Percentiles rank a stretch among this genome's conserved stretches.
phyloP scores from a whole-genome alignment of 2,113 vertebrate genomes.

The Raja brachyura region DNA sequence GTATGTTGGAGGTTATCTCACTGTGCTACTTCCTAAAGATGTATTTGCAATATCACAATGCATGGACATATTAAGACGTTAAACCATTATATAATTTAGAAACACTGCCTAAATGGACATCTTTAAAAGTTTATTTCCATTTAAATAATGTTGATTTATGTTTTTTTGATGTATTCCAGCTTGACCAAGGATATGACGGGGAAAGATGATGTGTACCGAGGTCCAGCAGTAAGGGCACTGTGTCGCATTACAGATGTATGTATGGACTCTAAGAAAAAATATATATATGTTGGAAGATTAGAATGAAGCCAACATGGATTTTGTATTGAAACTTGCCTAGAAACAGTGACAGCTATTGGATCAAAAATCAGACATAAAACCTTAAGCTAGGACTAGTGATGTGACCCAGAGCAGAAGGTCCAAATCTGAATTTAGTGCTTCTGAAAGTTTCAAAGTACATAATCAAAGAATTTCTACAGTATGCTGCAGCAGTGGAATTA shows the following conservation, averaged over 20 bases:
- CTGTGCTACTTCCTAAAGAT: background rate
- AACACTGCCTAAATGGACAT: background rate
- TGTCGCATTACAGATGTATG: conserved; percentile 96
- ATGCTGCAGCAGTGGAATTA: background rate
- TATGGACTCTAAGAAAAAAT: conserved; percentile 37
- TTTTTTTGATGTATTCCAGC: conserved; percentile 53
- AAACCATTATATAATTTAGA: background rate
- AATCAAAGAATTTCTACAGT: background rate
- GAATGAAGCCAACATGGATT: background rate
- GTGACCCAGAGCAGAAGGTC: background rate
- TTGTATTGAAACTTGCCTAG: background rate
- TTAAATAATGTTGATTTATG: background rate
- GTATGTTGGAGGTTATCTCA: background rate
- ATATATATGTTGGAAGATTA: background rate
- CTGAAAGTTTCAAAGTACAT: background rate
- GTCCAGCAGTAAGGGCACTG: conserved; percentile 88
- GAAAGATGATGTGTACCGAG: conserved; percentile 91
- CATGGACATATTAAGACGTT: background rate
- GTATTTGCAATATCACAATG: background rate
- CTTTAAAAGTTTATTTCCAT: background rate
- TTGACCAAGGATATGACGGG: conserved; percentile 98
- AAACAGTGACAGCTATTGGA: background rate
- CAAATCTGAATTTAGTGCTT: background rate
- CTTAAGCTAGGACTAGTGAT: background rate
- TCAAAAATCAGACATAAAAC: background rate